phyloP scores from a whole-genome alignment of 2,888 invertebrate species.

The Rutpela maculata region DNA sequence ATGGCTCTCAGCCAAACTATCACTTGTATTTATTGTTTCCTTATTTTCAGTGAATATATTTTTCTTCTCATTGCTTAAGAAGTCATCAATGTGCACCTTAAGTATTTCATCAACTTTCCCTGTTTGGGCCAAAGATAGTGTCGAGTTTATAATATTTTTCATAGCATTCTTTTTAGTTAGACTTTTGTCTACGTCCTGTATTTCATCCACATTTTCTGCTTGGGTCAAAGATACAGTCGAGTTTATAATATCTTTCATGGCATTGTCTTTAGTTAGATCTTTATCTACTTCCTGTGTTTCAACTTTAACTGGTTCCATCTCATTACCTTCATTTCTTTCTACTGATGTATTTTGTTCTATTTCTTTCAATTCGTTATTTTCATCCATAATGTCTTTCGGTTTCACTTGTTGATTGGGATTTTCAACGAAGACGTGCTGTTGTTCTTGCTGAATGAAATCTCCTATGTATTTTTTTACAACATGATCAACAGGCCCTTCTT shows the following conservation, averaged over 20 bases:
- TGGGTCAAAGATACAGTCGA: slow-evolving; percentile 44
- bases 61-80: slow-evolving; percentile 46
- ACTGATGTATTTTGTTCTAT: neutral
- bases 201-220: slow-evolving; percentile 39
- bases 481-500: slow-evolving; percentile 34
- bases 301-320: neutral
- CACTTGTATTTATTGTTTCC: neutral
- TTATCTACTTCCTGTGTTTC: neutral
- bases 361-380: neutral
- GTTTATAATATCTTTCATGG: slow-evolving; percentile 5
- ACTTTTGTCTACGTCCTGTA: slow-evolving; percentile 38
- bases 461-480: slow-evolving; percentile 35
- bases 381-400: too few relatives aligned
- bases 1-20: neutral
- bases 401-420: neutral
- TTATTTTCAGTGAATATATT: slow-evolving; percentile 17
- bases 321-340: neutral
- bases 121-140: slow-evolving; percentile 43
- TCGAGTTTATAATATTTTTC: slow-evolving; percentile 25
- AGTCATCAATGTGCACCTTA: slow-evolving; percentile 47
- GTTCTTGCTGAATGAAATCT: slow-evolving; percentile 42
- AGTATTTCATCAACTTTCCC: slow-evolving; percentile 42
- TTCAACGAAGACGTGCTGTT: slow-evolving; percentile 39
- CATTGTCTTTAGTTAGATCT: neutral
- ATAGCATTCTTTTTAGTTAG: neutral